Evolutionary conservation across 2,797 vertebrate genomes (phyloP).

Genomic region (Malurus splendens): DNA sequence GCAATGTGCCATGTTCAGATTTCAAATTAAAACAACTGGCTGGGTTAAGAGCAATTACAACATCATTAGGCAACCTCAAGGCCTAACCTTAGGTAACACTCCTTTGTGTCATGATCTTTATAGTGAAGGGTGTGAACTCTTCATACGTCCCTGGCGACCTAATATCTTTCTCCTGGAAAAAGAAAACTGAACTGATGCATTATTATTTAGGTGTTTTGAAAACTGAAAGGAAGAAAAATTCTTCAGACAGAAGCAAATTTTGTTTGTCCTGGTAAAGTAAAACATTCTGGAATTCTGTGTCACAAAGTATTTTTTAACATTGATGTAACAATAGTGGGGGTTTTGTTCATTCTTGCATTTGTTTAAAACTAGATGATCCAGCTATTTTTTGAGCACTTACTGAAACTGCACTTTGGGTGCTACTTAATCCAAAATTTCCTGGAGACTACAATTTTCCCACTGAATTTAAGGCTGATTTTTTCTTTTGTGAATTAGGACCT

Average conservation of each 20-base stretch:
- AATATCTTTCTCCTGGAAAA: not conserved
- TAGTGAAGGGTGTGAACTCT: not conserved
- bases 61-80: not conserved
- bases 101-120: not conserved
- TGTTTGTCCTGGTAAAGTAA: not conserved
- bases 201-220: not conserved
- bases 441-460: not conserved
- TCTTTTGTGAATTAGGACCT: not conserved
- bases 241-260: not conserved
- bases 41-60: not conserved
- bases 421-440: not conserved
- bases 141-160: not conserved
- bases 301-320: not conserved
- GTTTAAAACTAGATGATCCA: not conserved
- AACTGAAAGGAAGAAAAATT: not conserved
- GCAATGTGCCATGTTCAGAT: not conserved
- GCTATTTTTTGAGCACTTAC: not conserved
- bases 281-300: not conserved
- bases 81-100: no score
- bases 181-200: fast-evolving
- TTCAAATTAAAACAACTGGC: not conserved
- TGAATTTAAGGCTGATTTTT: not conserved
- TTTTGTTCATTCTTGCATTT: not conserved
- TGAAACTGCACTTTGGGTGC: not conserved
- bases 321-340: not conserved